phyloP scores from a whole-genome alignment of 2,113 vertebrate species.

The Protobothrops mucrosquamatus region DNA sequence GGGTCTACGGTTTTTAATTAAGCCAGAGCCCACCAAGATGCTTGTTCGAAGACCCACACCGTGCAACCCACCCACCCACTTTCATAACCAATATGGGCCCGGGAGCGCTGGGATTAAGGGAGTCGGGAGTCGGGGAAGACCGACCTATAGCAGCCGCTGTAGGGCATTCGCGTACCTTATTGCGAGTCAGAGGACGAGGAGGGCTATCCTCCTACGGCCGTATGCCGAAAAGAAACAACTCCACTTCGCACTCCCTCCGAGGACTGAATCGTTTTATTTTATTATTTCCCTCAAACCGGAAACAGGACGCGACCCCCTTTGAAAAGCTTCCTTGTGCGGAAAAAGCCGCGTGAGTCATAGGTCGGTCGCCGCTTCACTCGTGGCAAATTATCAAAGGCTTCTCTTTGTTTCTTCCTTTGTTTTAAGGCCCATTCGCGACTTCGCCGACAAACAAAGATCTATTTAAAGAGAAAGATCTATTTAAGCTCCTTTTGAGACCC shows the following conservation, averaged over 20 bases:
- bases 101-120: not conserved
- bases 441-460: too few species aligned
- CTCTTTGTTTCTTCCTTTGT: too few species aligned
- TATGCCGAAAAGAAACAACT: not conserved
- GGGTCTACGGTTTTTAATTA: not conserved
- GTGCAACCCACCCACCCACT: not conserved
- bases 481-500: too few species aligned
- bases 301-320: too few species aligned
- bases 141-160: not conserved
- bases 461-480: too few species aligned
- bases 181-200: not conserved
- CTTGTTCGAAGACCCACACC: not conserved
- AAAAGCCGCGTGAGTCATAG: too few species aligned
- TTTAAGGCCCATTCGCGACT: too few species aligned
- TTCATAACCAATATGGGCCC: not conserved
- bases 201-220: too few species aligned
- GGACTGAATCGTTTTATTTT: not conserved
- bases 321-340: too few species aligned
- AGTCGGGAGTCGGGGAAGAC: not conserved
- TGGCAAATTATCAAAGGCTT: too few species aligned
- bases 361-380: too few species aligned
- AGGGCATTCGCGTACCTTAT: not conserved
- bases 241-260: not conserved
- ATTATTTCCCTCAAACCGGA: not conserved
- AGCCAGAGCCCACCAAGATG: not conserved